These are phyloP conservation scores for Halesus radiatus DNA, from an alignment of 1,140 invertebrate species.

Conservation along the genomic window DNA sequence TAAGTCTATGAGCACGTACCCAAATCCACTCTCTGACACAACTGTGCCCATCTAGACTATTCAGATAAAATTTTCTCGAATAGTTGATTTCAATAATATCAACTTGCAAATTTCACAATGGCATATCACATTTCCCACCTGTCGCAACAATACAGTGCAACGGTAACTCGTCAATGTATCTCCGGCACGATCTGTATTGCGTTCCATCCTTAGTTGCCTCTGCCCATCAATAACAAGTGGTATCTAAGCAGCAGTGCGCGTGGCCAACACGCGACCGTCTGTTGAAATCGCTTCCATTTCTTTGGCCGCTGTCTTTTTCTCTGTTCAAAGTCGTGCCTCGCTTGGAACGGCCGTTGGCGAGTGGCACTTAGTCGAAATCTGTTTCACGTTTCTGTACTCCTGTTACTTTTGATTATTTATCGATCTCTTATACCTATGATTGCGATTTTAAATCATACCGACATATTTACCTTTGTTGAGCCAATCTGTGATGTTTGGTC, in stretches of 20 bases:
- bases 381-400: background rate
- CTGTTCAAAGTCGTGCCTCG: slow-evolving; percentile 6
- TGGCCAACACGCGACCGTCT: slow-evolving; percentile 36
- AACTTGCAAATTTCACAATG: background rate
- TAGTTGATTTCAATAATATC: background rate
- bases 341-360: background rate
- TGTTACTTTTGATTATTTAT: background rate
- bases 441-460: no score
- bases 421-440: no score
- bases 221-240: slow-evolving; percentile 6
- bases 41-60: background rate
- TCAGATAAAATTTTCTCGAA: background rate
- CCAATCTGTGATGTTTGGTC: no score
- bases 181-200: background rate
- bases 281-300: slow-evolving; percentile 38
- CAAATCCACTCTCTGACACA: background rate
- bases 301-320: slow-evolving; percentile 10
- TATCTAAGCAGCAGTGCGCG: background rate
- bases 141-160: background rate
- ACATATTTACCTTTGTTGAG: no score
- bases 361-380: background rate
- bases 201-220: slow-evolving; percentile 9
- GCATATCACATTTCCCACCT: background rate
- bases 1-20: no score
- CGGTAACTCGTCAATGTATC: background rate